A percentile compares a stretch with the other conserved stretches of the same genome.
phyloP scores from a whole-genome alignment of 2,113 vertebrate species.

The Rhabdomys dilectus region DNA sequence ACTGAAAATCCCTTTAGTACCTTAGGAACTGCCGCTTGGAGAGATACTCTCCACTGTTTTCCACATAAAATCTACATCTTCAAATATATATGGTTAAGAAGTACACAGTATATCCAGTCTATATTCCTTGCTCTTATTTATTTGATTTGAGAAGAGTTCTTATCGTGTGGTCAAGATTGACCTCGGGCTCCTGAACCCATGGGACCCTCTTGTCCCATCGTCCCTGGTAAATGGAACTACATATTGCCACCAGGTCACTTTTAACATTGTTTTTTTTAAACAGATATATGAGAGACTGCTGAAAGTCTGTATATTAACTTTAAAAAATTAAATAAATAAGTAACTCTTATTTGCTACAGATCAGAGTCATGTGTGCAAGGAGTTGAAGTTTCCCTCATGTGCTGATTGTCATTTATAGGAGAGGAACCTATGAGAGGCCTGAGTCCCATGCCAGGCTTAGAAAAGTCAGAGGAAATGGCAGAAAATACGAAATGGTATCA shows the following conservation, averaged over 20 bases:
- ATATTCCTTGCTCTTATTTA: background rate
- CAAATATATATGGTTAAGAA: background rate
- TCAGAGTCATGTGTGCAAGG: background rate
- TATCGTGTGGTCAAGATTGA: too few relatives aligned
- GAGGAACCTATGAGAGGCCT: background rate
- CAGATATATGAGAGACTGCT: background rate
- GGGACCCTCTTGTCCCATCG: background rate
- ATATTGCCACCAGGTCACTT: too few relatives aligned
- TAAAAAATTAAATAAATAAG: background rate
- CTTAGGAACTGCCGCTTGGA: background rate
- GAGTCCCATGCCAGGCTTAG: background rate
- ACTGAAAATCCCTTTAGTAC: background rate
- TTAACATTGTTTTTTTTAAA: background rate
- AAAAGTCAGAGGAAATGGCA: background rate
- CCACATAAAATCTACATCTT: conserved; percentile 25
- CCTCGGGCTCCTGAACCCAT: background rate
- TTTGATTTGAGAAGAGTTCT: background rate
- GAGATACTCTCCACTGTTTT: background rate
- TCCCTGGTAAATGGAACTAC: background rate
- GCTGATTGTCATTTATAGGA: background rate
- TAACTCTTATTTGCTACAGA: background rate
- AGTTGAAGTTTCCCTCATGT: background rate
- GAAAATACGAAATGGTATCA: background rate
- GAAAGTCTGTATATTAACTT: background rate
- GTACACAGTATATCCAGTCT: background rate